Conservation (phyloP, 2,113 vertebrate species). For the Eira barbara region DNA sequence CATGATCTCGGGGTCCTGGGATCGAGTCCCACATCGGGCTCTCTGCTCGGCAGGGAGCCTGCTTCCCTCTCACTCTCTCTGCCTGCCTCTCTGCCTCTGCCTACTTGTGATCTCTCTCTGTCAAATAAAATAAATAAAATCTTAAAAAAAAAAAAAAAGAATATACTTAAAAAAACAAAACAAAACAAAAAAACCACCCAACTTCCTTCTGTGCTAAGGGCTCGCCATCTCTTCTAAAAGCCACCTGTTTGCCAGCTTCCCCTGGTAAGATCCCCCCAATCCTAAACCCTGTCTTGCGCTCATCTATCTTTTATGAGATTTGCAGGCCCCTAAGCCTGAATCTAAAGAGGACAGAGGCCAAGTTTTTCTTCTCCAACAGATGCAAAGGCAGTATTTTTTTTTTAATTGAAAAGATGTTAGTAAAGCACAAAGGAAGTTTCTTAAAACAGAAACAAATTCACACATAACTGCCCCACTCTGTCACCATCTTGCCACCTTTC, state of each 20-base stretch:
- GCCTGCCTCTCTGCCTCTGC: no score
- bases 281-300: not conserved
- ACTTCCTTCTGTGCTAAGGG: not conserved
- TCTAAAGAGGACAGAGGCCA: not conserved
- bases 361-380: not conserved
- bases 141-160: no score
- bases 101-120: no score
- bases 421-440: not conserved
- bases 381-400: not conserved
- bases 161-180: no score
- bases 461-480: not conserved
- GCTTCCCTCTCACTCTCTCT: no score
- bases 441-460: not conserved
- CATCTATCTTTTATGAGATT: not conserved
- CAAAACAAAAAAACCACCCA: no score
- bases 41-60: no score
- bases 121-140: no score
- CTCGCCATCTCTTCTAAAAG: not conserved
- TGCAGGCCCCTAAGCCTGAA: not conserved
- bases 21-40: no score
- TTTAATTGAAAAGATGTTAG: not conserved
- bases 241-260: not conserved
- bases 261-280: not conserved
- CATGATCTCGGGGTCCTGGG: no score
- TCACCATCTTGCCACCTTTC: not conserved